Percentiles rank a stretch among this genome's conserved stretches.
These are phyloP conservation scores for Metacarcinus magister DNA, from an alignment of 2,888 invertebrate species.

Conservation along the genomic window DNA sequence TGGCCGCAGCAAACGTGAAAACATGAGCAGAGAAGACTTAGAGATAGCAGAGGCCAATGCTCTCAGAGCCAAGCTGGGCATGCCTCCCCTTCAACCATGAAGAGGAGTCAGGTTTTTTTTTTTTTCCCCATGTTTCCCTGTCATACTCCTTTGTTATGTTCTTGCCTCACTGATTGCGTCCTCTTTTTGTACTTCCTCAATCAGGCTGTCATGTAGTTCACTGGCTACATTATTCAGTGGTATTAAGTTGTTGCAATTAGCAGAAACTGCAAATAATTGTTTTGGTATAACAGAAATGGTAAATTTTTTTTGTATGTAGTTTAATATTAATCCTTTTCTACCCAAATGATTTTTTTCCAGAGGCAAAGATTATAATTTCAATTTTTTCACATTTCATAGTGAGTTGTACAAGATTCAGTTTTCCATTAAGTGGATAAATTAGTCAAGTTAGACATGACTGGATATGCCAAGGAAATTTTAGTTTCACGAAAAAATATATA, in stretches of 20 bases:
- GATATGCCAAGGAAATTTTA: background rate
- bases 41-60: conserved; percentile 86
- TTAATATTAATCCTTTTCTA: too few relatives aligned
- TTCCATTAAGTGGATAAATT: background rate
- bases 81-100: conserved; percentile 85
- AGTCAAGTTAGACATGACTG: background rate
- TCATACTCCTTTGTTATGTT: background rate
- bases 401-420: background rate
- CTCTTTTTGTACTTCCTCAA: background rate
- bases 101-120: background rate
- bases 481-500: background rate
- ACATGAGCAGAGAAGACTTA: conserved; percentile 76
- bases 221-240: background rate
- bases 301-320: too few relatives aligned
- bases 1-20: conserved; percentile 75
- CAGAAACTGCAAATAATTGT: too few relatives aligned
- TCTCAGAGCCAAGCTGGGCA: conserved; percentile 86
- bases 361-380: background rate
- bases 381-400: background rate
- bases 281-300: too few relatives aligned
- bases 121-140: background rate
- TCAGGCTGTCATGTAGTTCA: background rate
- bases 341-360: too few relatives aligned
- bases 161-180: background rate
- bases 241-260: too few relatives aligned